These are phyloP conservation scores for Tyrophagus putrescentiae DNA, from an alignment of 1,140 invertebrate species.

Conservation along the genomic window DNA sequence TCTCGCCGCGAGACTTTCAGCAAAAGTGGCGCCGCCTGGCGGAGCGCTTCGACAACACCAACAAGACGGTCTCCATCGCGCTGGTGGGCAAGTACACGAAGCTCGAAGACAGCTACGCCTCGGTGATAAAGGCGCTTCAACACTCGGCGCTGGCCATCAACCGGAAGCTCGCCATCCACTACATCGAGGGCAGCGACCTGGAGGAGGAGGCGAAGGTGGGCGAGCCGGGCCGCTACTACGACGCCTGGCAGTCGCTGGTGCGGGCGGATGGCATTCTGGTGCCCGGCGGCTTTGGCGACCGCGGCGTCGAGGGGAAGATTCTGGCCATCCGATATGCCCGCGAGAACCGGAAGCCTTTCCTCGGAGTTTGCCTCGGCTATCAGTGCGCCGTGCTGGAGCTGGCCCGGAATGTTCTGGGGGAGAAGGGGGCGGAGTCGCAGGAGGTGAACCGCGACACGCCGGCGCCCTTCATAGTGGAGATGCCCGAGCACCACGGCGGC, in stretches of 20 bases:
- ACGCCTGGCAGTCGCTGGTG: constrained; percentile 82
- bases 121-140: constrained; percentile 82
- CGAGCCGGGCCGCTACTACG: constrained; percentile 69
- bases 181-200: constrained; percentile 77
- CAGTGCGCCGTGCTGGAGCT: constrained; percentile 96
- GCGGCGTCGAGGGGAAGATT: constrained; percentile 93
- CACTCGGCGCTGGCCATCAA: constrained; percentile 73
- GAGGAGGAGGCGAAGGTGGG: constrained; percentile 53
- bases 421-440: constrained; percentile 61
- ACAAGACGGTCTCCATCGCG: constrained; percentile 70
- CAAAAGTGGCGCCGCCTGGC: constrained; percentile 78
- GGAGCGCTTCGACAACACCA: constrained; percentile 58
- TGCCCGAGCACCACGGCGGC: constrained; percentile 91
- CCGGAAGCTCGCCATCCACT: constrained; percentile 63
- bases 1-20: constrained; percentile 55
- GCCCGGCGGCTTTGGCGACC: constrained; percentile 88
- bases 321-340: constrained; percentile 82
- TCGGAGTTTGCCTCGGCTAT: constrained; percentile 91
- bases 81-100: constrained; percentile 98
- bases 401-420: constrained; percentile 61
- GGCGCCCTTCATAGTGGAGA: constrained; percentile 81
- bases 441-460: constrained; percentile 61
- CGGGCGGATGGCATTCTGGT: constrained; percentile 83
- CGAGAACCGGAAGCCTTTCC: constrained; percentile 68
- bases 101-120: constrained; percentile 87